Base-by-base conservation (phyloP, 2,888 invertebrate species). In the Pristionchus mayeri region DNA sequence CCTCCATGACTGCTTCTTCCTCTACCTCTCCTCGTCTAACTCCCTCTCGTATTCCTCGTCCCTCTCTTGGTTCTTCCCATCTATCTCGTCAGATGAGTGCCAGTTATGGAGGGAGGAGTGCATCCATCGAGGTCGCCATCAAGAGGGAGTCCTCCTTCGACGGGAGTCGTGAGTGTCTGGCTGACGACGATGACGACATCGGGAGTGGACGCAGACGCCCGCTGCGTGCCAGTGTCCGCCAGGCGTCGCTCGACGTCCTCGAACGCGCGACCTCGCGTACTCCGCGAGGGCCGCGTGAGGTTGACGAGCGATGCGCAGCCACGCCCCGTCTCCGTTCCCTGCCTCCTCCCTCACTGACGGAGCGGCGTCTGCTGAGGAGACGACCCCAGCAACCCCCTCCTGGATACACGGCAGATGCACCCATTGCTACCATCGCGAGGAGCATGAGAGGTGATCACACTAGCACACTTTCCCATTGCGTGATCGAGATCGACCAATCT, bases 21-120 rank as follows among this genome's bases (percentile, higher is more conserved):
- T 37, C 44, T 13, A 16, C 71, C 0, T 24, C 40, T 2, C 40
- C 71, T 27, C 27, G 57, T 50, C 37, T 37, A 2, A 34, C 54
- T n/a, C 57, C 57, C 52, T 80, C 80, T 37, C 80, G 80, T 24
- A 80, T 80, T 37, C 80, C 80, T 11, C 80, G 80, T 18, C 80
- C 80, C n/a, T 34, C 57, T 0, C 3, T 37, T 6, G 52, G 37
- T 11, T 7, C 50, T 2, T 11, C 78, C 30, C 80, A 76, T 50
- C 71, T 37, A n/a, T 2, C 71, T 7, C 37, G 71, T 11, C 48
- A 40, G 37, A 80, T 80, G 80, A 44, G 40, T 30, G 40, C 37
- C 24, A 44, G 40, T 16, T 80, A 80, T 18, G 80, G 80, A 7
- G 80, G 80, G 0, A 34, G 80, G 4, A n/a, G n/a, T 34, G 80